phyloP scores from a whole-genome alignment of 2,113 vertebrate species.

The Parotia lawesii region DNA sequence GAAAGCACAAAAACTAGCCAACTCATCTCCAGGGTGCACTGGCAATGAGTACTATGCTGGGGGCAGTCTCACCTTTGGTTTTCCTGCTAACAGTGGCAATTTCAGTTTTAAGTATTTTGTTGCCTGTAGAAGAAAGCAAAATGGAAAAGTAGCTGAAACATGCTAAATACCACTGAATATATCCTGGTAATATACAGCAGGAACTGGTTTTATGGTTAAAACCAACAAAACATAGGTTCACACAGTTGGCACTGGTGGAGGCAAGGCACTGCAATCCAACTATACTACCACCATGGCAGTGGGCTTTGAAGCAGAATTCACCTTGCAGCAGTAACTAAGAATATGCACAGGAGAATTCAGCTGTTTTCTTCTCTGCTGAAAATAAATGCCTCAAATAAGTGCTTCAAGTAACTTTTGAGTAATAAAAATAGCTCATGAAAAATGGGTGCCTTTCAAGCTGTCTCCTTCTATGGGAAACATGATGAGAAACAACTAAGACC shows the following conservation, averaged over 20 bases:
- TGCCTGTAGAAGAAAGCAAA: neutral
- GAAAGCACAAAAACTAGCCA: neutral
- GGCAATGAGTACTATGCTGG: neutral
- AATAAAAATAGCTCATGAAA: slow-evolving; percentile 58
- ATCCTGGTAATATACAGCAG: neutral
- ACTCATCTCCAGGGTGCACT: neutral
- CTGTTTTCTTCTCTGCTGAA: neutral
- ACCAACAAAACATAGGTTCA: neutral
- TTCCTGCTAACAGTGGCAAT: neutral
- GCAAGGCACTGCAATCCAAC: neutral
- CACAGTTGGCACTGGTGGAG: neutral
- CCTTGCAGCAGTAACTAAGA: neutral
- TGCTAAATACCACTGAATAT: neutral
- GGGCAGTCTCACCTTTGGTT: neutral
- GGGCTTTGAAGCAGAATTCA: neutral
- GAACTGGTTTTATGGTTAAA: neutral
- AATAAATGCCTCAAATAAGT: slow-evolving; percentile 11
- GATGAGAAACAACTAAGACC: neutral
- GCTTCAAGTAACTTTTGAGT: slow-evolving; percentile 18
- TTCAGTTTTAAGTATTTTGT: neutral
- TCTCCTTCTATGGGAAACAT: slow-evolving; percentile 40
- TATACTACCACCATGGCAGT: neutral
- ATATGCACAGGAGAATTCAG: neutral
- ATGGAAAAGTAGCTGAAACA: neutral
- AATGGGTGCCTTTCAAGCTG: neutral